These are phyloP conservation scores for Aleiodes testaceus DNA, from an alignment of 2,888 invertebrate genomes.

Conservation along the genomic window DNA sequence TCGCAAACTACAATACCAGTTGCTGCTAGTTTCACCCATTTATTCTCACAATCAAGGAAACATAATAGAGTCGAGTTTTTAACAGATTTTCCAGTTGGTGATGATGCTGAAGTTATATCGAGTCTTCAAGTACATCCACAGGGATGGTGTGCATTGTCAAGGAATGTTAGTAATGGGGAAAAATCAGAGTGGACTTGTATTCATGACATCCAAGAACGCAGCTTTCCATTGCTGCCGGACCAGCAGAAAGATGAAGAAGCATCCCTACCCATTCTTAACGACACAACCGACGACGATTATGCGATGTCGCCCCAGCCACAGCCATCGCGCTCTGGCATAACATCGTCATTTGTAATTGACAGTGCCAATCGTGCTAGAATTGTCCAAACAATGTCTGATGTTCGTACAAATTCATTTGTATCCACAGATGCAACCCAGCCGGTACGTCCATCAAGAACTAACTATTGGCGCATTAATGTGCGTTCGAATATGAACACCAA, in stretches of 20 bases:
- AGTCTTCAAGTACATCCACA: constrained; percentile 92
- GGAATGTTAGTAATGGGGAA: constrained; percentile 90
- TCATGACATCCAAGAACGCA: constrained; percentile 89
- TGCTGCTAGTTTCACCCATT: constrained; percentile 85
- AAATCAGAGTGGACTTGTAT: constrained; percentile 95
- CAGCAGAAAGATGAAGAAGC: constrained; percentile 59
- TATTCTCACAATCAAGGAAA: constrained; percentile 83
- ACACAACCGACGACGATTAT: constrained; percentile 52
- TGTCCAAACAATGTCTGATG: constrained; percentile 56
- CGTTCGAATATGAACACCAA: constrained; percentile 52
- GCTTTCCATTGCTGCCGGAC: constrained; percentile 71
- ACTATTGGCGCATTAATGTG: constrained; percentile 58
- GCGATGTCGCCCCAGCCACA: constrained; percentile 56
- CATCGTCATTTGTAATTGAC: constrained; percentile 65
- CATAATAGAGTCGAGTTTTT: constrained; percentile 92
- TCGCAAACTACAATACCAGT: constrained; percentile 87
- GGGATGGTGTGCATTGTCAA: constrained; percentile 90
- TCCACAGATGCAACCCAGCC: constrained; percentile 58
- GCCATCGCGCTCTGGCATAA: constrained; percentile 61
- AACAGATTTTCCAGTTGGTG: constrained; percentile 89
- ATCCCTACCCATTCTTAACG: constrained; percentile 45
- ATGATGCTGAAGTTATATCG: constrained; percentile 93
- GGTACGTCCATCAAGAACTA: constrained; percentile 57
- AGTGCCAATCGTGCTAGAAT: constrained; percentile 61
- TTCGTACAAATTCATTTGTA: constrained; percentile 54